A percentile compares a stretch with the other conserved stretches of the same genome.
Evolutionary conservation across 2,113 vertebrate genomes (phyloP).

Genomic region (Elachura formosa): DNA sequence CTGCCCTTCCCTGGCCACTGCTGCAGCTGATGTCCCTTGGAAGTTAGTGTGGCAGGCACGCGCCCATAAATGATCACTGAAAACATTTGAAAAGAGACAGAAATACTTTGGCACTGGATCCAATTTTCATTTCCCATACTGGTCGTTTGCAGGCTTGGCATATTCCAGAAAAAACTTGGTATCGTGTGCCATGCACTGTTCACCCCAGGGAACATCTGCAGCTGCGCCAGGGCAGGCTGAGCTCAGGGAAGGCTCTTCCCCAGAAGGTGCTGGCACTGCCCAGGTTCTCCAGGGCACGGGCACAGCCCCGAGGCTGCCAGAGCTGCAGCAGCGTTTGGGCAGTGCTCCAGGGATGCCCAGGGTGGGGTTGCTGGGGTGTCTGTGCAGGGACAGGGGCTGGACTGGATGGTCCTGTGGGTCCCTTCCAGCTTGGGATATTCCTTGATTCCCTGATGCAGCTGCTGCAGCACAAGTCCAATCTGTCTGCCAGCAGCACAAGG

Average conservation of each 20-base stretch:
- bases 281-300: not conserved
- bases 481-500: not conserved
- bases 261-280: not conserved
- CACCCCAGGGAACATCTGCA: not conserved
- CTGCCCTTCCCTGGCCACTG: not conserved
- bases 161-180: not conserved
- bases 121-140: not conserved
- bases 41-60: not conserved
- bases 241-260: not conserved
- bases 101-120: not conserved
- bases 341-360: accelerated
- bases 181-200: accelerated
- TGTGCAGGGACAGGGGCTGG: not conserved
- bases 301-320: not conserved
- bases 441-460: too few species aligned
- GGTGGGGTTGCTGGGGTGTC: not conserved
- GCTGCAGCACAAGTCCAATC: not conserved
- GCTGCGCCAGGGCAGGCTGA: not conserved
- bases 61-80: not conserved
- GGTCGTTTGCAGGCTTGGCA: not conserved
- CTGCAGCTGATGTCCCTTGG: not conserved
- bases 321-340: not conserved
- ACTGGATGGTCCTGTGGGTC: accelerated
- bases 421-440: not conserved
- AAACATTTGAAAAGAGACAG: not conserved